Evolutionary conservation across 2,797 vertebrate genomes (phyloP).

Genomic region (Gadopsis bispinosus): DNA sequence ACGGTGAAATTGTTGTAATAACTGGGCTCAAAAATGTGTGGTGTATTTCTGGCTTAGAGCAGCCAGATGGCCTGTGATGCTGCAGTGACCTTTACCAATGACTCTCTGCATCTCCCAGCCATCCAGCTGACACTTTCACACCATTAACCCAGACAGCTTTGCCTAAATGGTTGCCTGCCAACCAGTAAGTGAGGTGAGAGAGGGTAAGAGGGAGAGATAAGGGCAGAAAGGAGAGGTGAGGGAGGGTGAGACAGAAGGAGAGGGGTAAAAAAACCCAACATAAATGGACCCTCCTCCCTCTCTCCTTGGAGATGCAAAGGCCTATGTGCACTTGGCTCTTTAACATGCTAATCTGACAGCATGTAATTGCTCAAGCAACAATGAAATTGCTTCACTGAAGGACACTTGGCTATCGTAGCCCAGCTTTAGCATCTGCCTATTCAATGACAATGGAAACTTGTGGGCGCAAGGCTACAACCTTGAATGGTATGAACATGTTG

Average conservation of each 20-base stretch:
- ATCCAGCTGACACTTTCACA: slow-evolving; percentile 61
- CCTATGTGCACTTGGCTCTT: slow-evolving; percentile 49
- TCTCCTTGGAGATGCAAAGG: slow-evolving; percentile 47
- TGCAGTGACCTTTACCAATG: slow-evolving; percentile 61
- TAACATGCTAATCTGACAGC: slow-evolving; percentile 73
- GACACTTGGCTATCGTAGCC: slow-evolving; percentile 40
- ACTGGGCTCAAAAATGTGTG: background rate
- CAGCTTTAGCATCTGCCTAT: slow-evolving; percentile 48
- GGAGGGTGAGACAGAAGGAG: slow-evolving; percentile 16
- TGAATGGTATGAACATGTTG: slow-evolving; percentile 1
- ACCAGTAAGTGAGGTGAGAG: slow-evolving; percentile 25
- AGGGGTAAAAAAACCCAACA: slow-evolving; percentile 32
- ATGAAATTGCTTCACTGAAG: slow-evolving; percentile 52
- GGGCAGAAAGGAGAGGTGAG: slow-evolving; percentile 11
- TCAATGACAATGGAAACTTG: slow-evolving; percentile 42
- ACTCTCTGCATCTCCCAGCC: slow-evolving; percentile 37
- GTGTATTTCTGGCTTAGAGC: background rate
- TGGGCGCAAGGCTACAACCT: background rate
- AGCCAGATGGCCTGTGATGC: slow-evolving; percentile 21
- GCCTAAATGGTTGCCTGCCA: slow-evolving; percentile 18
- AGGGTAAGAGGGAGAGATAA: slow-evolving; percentile 21
- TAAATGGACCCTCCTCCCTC: slow-evolving; percentile 30
- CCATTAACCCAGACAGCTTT: slow-evolving; percentile 62
- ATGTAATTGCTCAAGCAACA: slow-evolving; percentile 64
- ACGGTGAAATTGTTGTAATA: background rate